Evolutionary conservation across 2,888 invertebrate genomes (phyloP), one percentile per base, ranked within the genome.

Genomic region (Thymelicus sylvestris): DNA sequence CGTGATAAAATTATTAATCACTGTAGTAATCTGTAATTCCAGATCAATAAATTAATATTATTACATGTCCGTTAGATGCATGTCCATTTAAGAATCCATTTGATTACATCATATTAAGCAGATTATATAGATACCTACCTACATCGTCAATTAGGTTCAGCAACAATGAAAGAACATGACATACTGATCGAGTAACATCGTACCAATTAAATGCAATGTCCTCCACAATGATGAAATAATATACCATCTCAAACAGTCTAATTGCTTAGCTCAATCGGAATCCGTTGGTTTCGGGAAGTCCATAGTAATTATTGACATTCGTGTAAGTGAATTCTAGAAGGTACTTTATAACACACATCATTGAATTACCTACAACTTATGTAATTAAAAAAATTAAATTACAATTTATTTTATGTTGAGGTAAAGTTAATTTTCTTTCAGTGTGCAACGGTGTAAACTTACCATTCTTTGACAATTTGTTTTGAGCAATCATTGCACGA

Each of bases 201-300:
- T 57, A 44, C 19, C 24, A 61, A 48, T 31, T 61, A 41, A 67
- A 67, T 13, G 48, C 19, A 39, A 52, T 52, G 61, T 60, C 50
- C 52, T 67, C 41, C 50, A 7, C 38, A 39, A 67, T 38, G 67
- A 61, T 61, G 50, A 60, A 31, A 19, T 31, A 47, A 44, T 66
- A 19, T 66, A 55, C 48, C 67, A 55, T 62, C 39, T 67, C n/a
- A 67, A 67, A n/a, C n/a, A 24, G 61, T 44, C 44, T 67, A 62
- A 67, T 67, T 62, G 67, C 24, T 24, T 38, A 44, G 44, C n/a
- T 39, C 50, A 15, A 15, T 50, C 24, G 52, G 52, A 52, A 62
- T 31, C 48, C 39, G 50, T 52, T 41, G 7, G 52, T 57, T 57
- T 57, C 57, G 57, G 31, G 31, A 38, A 52, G 15, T 55, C 13